Percentiles rank a stretch among this genome's conserved stretches.
These are phyloP conservation scores for Trachymyrmex cornetzi DNA, from an alignment of 1,140 invertebrate species.

Conservation along the genomic window DNA sequence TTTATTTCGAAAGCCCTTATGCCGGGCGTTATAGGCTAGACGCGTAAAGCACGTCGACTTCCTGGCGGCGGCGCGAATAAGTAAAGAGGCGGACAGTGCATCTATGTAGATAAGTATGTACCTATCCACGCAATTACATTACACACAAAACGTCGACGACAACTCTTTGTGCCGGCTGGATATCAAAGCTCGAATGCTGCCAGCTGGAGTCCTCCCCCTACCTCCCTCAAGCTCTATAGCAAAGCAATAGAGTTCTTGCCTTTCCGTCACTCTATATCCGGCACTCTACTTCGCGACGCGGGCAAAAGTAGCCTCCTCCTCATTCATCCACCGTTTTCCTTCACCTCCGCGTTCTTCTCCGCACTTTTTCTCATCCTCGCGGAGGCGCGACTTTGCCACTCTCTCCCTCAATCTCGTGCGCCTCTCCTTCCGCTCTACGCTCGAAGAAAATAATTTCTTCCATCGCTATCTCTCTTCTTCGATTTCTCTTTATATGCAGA, in stretches of 20 bases:
- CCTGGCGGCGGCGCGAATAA: constrained; percentile 63
- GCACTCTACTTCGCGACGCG: constrained; percentile 65
- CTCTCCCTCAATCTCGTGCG: constrained; percentile 50
- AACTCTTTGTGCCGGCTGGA: constrained; percentile 71
- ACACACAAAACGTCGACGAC: constrained; percentile 65
- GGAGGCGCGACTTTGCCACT: constrained; percentile 56
- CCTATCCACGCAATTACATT: constrained; percentile 72
- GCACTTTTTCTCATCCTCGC: constrained; percentile 18
- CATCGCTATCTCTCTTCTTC: constrained; percentile 49
- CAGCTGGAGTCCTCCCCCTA: neutral
- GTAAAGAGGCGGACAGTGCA: constrained; percentile 45
- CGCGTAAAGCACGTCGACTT: constrained; percentile 43
- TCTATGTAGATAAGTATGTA: constrained; percentile 65
- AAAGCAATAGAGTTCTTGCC: constrained; percentile 71
- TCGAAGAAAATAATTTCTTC: constrained; percentile 69
- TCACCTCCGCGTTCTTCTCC: constrained; percentile 24
- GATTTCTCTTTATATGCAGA: constrained; percentile 66
- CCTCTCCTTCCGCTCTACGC: constrained; percentile 2
- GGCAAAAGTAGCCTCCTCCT: constrained; percentile 67
- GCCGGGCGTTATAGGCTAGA: constrained; percentile 33
- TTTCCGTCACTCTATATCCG: constrained; percentile 75
- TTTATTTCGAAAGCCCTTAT: constrained; percentile 45
- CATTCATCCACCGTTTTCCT: constrained; percentile 55
- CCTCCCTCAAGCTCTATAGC: constrained; percentile 15
- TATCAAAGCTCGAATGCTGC: constrained; percentile 72